phyloP scores from a whole-genome alignment of 2,888 invertebrate genomes.

The Tryphoninae sp. region DNA sequence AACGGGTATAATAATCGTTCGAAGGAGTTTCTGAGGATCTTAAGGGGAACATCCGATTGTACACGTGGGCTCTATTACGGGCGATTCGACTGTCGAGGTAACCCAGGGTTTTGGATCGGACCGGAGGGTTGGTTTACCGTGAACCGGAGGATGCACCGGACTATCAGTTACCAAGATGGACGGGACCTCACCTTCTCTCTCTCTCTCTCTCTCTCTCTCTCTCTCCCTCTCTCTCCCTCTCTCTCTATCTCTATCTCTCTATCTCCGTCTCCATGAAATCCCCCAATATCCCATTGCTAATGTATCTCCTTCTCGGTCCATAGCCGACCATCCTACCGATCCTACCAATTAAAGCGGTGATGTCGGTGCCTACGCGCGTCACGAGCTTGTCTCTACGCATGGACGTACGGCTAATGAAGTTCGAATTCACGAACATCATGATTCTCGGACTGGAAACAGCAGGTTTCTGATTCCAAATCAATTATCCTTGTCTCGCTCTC shows the following conservation, averaged over 20 bases:
- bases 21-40: neutral
- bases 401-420: neutral
- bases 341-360: conserved; percentile 61
- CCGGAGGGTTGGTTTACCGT: conserved; percentile 30
- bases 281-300: conserved; percentile 67
- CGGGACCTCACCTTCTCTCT: conserved; percentile 41
- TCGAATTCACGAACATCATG: no score
- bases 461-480: no score
- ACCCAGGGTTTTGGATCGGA: conserved; percentile 26
- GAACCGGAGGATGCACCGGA: conserved; percentile 62
- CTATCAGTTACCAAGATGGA: conserved; percentile 69
- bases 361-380: conserved; percentile 42
- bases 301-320: conserved; percentile 52
- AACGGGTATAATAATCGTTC: conserved; percentile 6
- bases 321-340: conserved; percentile 48
- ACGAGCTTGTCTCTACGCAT: neutral
- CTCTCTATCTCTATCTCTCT: neutral
- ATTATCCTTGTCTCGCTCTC: no score
- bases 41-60: neutral
- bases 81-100: neutral
- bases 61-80: neutral
- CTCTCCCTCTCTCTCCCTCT: neutral
- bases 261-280: conserved; percentile 52
- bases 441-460: no score
- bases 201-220: no score